A percentile compares a stretch with the other conserved stretches of the same genome.
Evolutionary conservation across 2,797 vertebrate species (phyloP).

Genomic region (Potorous gilbertii): DNA sequence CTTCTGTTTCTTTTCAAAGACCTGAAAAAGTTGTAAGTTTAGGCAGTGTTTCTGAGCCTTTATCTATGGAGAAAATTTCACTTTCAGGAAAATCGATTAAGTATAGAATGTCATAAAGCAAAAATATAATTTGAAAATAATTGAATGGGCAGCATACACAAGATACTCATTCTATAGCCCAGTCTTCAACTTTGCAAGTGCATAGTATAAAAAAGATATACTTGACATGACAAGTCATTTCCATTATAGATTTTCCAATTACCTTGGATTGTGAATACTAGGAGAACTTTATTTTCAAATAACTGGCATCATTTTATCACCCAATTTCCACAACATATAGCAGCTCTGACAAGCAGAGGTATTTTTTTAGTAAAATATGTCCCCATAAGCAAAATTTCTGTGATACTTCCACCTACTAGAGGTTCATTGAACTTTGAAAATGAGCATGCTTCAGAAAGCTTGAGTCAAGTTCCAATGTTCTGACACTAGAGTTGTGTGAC

Average conservation of each 20-base stretch:
- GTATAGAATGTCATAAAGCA: not conserved
- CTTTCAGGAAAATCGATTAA: constrained; percentile 71
- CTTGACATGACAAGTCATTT: constrained; percentile 42
- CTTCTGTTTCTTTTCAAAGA: constrained; percentile 69
- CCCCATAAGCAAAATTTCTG: not conserved
- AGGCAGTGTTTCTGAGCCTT: constrained; percentile 59
- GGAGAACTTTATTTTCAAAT: not conserved
- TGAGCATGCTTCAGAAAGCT: not conserved
- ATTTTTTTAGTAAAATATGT: not conserved
- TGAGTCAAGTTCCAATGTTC: not conserved
- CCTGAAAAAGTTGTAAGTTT: constrained; percentile 63
- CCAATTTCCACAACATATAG: not conserved
- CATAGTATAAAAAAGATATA: not conserved
- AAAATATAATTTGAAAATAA: constrained; percentile 62
- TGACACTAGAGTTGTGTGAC: not conserved
- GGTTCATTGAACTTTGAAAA: not conserved
- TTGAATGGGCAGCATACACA: constrained; percentile 59
- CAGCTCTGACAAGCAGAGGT: not conserved
- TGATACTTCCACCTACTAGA: not conserved
- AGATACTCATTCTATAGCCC: not conserved
- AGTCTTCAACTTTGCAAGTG: constrained; percentile 37
- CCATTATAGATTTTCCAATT: not conserved
- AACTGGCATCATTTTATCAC: not conserved
- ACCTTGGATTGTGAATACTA: not conserved
- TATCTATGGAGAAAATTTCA: constrained; percentile 78